Conservation (phyloP, 2,888 invertebrate genomes). For the Brachylomia viminalis region DNA sequence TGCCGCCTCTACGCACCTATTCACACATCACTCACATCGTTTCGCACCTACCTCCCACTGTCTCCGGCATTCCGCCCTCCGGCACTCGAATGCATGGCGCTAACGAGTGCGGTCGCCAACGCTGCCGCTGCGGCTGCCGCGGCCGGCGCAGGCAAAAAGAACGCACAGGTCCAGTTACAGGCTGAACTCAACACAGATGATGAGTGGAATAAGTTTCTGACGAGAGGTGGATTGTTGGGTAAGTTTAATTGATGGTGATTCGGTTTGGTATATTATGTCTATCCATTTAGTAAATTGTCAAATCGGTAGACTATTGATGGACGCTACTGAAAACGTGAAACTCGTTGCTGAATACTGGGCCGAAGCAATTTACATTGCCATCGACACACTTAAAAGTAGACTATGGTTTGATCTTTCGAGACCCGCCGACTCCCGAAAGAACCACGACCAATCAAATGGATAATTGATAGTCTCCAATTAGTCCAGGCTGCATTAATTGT, state of each 20-base stretch:
- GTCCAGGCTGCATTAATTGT: background rate
- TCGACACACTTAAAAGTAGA: background rate
- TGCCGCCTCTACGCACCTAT: slow-evolving; percentile 41
- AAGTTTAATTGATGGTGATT: slow-evolving; percentile 64
- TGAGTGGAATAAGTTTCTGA: slow-evolving; percentile 95
- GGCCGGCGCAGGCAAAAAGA: slow-evolving; percentile 92
- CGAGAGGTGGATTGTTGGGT: slow-evolving; percentile 94
- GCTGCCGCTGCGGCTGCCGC: slow-evolving; percentile 85
- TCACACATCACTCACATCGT: slow-evolving; percentile 43
- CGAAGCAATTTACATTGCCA: background rate
- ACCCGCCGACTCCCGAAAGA: background rate
- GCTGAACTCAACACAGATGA: slow-evolving; percentile 95
- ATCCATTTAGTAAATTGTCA: background rate
- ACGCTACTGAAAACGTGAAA: background rate
- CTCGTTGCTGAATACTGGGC: background rate
- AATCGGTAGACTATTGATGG: background rate
- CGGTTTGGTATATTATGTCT: background rate
- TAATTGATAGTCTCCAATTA: no score
- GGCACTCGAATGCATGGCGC: slow-evolving; percentile 79
- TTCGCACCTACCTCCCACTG: slow-evolving; percentile 34
- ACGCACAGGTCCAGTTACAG: slow-evolving; percentile 94
- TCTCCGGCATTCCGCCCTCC: slow-evolving; percentile 36
- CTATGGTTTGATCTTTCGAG: background rate
- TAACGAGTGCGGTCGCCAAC: slow-evolving; percentile 85
- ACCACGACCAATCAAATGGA: background rate